Evolutionary conservation across 2,888 invertebrate species (phyloP), one percentile per base, ranked within the genome.

Genomic region (Drepana falcataria): DNA sequence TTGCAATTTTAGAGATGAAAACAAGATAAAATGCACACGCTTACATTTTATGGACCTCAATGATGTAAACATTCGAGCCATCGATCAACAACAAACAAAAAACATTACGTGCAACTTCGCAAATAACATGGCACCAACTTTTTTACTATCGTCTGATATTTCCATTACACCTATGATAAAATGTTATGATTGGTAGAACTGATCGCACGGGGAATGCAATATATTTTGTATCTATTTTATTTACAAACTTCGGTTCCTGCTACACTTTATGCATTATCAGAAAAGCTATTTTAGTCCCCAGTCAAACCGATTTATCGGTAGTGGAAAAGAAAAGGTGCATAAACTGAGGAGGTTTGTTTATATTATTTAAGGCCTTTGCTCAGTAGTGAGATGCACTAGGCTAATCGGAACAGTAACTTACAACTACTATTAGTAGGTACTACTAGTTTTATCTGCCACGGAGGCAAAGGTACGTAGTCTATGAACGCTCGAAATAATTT

Each of bases 101-200:
- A 77, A 73, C 76, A 75, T 79, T 78, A 77, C 68, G 66, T 55
- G 66, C 71, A 87, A 85, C 75, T 87, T 85, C 64, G 69, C 69
- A 73, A 74, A 84, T 81, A 85, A 82, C 79, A 69, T 73, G 75
- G 51, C 33, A 51, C 69, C 56, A 84, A 85, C 75, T 85, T 89
- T 85, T 88, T 90, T 89, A 89, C 81, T 82, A 75, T 80, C 81
- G 61, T 68, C 73, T 75, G 78, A 79, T 82, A 83, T 85, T 83
- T 82, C 79, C 78, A 87, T 85, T 89, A 85, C 87, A 89, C 89
- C 86, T 90, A 88, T 89, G 90, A 91, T 88, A 80, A 83, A 87
- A 88, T 89, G 85, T 88, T 79, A 85, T 75, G 82, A 81, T 73
- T 63, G 72, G 73, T 69, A 70, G 63, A 66, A 64, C 67, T 69